Base-by-base conservation (phyloP, 2,797 vertebrate genomes). In the Brachyrhaphis roseni region DNA sequence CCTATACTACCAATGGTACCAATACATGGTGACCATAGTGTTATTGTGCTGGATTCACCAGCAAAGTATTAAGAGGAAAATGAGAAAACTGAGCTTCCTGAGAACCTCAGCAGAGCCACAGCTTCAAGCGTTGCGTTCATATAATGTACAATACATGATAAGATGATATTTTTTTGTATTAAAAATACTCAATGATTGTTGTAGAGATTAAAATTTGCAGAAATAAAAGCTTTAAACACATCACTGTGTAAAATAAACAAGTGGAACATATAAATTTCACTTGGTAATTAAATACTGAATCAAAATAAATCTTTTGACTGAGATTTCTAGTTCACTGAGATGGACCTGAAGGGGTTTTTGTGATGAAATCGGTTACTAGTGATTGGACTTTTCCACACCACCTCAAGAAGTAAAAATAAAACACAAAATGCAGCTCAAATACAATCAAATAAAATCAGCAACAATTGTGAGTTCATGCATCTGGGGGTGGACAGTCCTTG, bases 401-500 rank as follows among this genome's bases (percentile, higher is more conserved):
- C 55, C 74, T 78, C 76, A 77, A 59, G 36, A 41, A 74, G 47
- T 86, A 83, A 78, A 85, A 79, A 85, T 81, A 62, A 41, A 39
- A 75, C 70, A 55, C 70, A 51, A 28, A 72, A 49, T 49, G 78
- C 23, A 82, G 53, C 59, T 36, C 47, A 16, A 39, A 64, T 49
- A 74, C 23, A 62, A 45, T n/a, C 2, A 53, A 41, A 51, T 6
- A 51, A 59, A 72, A 68, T 53, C 36, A 75, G 79, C 68, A 82
- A 87, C 77, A 80, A 82, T 87, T 78, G 78, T 15, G 36, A 57
- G 72, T 78, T 75, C 78, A 70, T 80, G 47, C 26, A 3, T 59
- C 68, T 45, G 13, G 31, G 80, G 77, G 75, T 77, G 78, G 83
- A 79, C 51, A 23, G 71, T 76, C 81, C 68, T 84, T 83, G 83